Percentiles rank a stretch among this genome's conserved stretches.
These are phyloP conservation scores for Smithornis capensis DNA, from an alignment of 2,113 vertebrate species.

Conservation along the genomic window DNA sequence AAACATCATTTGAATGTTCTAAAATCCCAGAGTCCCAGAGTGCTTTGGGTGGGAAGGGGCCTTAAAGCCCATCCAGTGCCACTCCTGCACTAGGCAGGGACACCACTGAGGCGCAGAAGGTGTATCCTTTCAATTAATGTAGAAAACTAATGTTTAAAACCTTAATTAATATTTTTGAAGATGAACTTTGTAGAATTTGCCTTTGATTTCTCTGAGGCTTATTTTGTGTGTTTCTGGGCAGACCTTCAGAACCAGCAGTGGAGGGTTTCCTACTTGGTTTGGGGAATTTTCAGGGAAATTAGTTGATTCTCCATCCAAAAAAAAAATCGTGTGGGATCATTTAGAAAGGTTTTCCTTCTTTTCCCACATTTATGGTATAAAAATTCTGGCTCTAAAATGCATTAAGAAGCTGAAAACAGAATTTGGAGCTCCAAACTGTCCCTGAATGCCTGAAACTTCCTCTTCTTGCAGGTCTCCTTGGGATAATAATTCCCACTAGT, in stretches of 20 bases:
- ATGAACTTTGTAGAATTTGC: neutral
- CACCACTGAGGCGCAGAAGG: neutral
- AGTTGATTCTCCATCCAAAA: neutral
- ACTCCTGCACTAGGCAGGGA: neutral
- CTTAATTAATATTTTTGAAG: neutral
- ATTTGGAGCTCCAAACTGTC: neutral
- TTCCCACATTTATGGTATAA: neutral
- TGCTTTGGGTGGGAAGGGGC: neutral
- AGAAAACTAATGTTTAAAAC: neutral
- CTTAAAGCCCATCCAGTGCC: neutral
- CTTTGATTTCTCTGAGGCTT: neutral
- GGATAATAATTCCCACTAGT: neutral
- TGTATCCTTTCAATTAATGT: neutral
- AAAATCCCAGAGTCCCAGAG: neutral
- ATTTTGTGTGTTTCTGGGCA: neutral
- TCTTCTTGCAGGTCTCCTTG: neutral
- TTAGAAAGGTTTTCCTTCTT: neutral
- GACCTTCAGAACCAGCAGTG: neutral
- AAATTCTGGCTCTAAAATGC: neutral
- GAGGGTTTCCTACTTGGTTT: neutral
- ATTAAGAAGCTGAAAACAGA: neutral
- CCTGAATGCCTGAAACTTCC: neutral
- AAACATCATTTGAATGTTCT: neutral
- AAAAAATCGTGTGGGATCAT: neutral
- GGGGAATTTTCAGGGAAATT: neutral